A percentile compares a stretch with the other conserved stretches of the same genome.
Evolutionary conservation across 2,888 invertebrate genomes (phyloP).

Genomic region (Amphipyra tragopoginis): DNA sequence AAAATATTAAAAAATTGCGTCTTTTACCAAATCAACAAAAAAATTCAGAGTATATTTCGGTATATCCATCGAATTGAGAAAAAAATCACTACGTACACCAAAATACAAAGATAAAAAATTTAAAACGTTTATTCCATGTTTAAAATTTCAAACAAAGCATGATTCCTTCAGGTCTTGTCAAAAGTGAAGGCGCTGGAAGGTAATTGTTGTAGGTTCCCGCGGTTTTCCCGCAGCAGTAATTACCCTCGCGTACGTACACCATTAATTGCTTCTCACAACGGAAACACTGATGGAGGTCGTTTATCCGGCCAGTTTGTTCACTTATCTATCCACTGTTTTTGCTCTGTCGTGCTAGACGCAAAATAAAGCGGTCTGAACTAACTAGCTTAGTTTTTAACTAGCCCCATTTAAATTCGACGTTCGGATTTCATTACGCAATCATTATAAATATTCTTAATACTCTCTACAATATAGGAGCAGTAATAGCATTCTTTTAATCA

Average conservation of each 20-base stretch:
- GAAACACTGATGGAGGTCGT: conserved; percentile 69
- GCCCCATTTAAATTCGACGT: conserved; percentile 51
- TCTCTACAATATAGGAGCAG: too few relatives aligned
- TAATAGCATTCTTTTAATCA: not conserved
- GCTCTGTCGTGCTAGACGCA: conserved; percentile 57
- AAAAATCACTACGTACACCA: too few relatives aligned
- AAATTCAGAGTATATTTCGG: too few relatives aligned
- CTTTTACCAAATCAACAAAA: too few relatives aligned
- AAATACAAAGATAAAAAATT: too few relatives aligned
- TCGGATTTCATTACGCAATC: conserved; percentile 40
- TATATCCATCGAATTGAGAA: too few relatives aligned
- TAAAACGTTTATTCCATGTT: not conserved
- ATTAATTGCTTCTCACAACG: conserved; percentile 72
- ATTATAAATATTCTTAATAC: too few relatives aligned
- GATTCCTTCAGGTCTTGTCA: conserved; percentile 55
- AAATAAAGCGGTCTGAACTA: conserved; percentile 61
- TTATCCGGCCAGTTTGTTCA: conserved; percentile 67
- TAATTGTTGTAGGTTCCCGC: conserved; percentile 61
- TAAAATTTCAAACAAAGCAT: conserved; percentile 13
- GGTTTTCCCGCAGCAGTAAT: conserved; percentile 65
- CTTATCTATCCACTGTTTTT: conserved; percentile 60
- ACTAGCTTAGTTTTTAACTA: conserved; percentile 59
- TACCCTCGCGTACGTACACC: conserved; percentile 66
- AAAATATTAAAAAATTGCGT: too few relatives aligned
- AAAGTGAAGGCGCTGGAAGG: conserved; percentile 56